Conservation (phyloP, 1,140 invertebrate species). For the Chymomyza costata region DNA sequence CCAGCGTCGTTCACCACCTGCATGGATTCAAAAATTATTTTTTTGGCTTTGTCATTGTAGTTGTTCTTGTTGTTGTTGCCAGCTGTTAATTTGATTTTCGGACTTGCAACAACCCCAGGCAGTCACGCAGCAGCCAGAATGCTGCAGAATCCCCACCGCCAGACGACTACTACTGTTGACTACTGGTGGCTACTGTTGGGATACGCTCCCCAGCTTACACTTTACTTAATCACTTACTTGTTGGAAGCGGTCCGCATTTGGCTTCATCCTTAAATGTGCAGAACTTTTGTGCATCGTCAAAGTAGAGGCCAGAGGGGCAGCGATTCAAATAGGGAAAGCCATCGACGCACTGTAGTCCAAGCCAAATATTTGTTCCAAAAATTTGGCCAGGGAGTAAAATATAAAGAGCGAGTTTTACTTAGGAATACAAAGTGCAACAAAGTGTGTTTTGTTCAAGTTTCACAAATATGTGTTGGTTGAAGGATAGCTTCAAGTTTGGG, state of each 20-base stretch:
- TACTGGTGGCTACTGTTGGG: neutral
- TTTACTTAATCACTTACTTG: slow-evolving; percentile 82
- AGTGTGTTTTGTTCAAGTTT: slow-evolving; percentile 1
- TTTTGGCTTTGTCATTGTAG: too few species aligned
- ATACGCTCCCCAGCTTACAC: slow-evolving; percentile 19
- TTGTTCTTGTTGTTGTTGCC: too few species aligned
- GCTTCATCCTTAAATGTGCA: slow-evolving; percentile 94
- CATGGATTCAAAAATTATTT: too few species aligned
- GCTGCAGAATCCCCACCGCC: too few species aligned
- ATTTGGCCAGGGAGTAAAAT: neutral
- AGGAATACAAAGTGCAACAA: neutral
- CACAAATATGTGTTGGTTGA: too few species aligned
- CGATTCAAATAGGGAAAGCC: slow-evolving; percentile 89
- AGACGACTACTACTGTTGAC: too few species aligned
- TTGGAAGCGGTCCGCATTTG: slow-evolving; percentile 90
- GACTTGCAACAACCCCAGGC: too few species aligned
- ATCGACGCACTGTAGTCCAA: slow-evolving; percentile 86
- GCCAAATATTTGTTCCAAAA: too few species aligned
- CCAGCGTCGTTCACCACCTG: too few species aligned
- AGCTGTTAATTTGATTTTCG: too few species aligned
- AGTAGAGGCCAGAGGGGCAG: slow-evolving; percentile 92
- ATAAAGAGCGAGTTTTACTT: neutral
- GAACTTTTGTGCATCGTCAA: slow-evolving; percentile 92
- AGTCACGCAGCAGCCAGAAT: too few species aligned
- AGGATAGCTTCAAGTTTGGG: neutral